Conservation (phyloP, 2,888 invertebrate genomes). For the Chloroclysta siterata region DNA sequence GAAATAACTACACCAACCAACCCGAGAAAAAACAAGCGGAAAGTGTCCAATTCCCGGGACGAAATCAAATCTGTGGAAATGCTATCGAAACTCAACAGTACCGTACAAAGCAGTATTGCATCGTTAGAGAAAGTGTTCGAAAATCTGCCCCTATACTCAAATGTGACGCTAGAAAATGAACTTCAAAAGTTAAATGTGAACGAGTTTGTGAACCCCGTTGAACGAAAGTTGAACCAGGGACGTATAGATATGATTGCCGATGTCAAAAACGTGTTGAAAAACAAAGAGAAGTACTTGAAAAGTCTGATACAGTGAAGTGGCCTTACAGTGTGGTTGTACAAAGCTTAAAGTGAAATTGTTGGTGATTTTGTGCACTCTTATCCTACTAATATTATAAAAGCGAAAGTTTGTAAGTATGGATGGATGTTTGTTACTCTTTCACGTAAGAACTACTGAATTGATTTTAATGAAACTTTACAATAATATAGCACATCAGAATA, state of each 20-base stretch:
- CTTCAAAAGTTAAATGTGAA: slow-evolving; percentile 67
- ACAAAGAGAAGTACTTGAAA: slow-evolving; percentile 83
- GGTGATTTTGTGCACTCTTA: background rate
- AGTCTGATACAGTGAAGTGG: slow-evolving; percentile 66
- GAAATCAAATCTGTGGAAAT: slow-evolving; percentile 66
- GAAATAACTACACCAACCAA: slow-evolving; percentile 79
- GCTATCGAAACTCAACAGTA: slow-evolving; percentile 64
- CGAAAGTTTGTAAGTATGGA: no score
- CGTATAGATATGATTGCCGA: slow-evolving; percentile 80
- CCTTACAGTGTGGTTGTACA: slow-evolving; percentile 32
- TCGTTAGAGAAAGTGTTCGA: slow-evolving; percentile 73
- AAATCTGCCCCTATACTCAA: slow-evolving; percentile 67
- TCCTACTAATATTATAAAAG: no score
- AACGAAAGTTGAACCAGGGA: slow-evolving; percentile 76
- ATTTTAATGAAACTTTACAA: no score
- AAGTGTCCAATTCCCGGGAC: slow-evolving; percentile 75
- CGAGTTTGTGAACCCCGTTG: slow-evolving; percentile 71
- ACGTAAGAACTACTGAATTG: no score
- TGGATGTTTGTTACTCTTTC: no score
- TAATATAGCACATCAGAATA: no score
- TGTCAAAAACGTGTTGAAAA: slow-evolving; percentile 79
- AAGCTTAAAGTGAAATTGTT: background rate
- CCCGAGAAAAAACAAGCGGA: slow-evolving; percentile 85
- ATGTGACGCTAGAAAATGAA: slow-evolving; percentile 64
- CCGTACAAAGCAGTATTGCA: slow-evolving; percentile 63